Evolutionary conservation across 2,888 invertebrate genomes (phyloP).

Genomic region (Andricus quercusramuli): DNA sequence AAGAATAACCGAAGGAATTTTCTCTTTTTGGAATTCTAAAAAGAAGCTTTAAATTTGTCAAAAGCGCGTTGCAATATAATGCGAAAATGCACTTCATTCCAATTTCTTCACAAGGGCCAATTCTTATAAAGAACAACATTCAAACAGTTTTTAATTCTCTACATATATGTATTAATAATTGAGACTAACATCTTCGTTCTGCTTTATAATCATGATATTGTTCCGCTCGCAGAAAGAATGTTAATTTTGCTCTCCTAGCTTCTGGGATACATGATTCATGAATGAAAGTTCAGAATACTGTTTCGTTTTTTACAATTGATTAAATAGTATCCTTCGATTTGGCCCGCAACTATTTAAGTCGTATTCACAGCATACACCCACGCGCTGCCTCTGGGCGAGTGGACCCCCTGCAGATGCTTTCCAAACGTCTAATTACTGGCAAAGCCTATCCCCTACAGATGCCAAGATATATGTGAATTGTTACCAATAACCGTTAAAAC

Average conservation of each 20-base stretch:
- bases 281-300: slow-evolving; percentile 49
- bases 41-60: no score
- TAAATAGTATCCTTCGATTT: slow-evolving; percentile 70
- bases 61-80: no score
- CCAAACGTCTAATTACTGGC: slow-evolving; percentile 70
- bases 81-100: no score
- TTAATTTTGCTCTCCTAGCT: neutral
- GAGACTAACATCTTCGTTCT: no score
- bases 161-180: no score
- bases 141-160: no score
- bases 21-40: no score
- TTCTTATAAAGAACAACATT: no score
- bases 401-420: slow-evolving; percentile 60
- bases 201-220: neutral
- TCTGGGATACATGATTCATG: slow-evolving; percentile 8
- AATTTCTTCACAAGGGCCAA: no score
- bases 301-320: slow-evolving; percentile 63
- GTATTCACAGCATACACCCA: slow-evolving; percentile 61
- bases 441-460: slow-evolving; percentile 63
- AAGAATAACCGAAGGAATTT: no score
- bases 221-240: slow-evolving; percentile 34
- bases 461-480: slow-evolving; percentile 16
- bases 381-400: slow-evolving; percentile 56
- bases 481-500: slow-evolving; percentile 31
- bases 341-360: slow-evolving; percentile 64